Evolutionary conservation across 2,797 vertebrate species (phyloP), one percentile per base, ranked within the genome.

Genomic region (Gymnothorax reevesii): DNA sequence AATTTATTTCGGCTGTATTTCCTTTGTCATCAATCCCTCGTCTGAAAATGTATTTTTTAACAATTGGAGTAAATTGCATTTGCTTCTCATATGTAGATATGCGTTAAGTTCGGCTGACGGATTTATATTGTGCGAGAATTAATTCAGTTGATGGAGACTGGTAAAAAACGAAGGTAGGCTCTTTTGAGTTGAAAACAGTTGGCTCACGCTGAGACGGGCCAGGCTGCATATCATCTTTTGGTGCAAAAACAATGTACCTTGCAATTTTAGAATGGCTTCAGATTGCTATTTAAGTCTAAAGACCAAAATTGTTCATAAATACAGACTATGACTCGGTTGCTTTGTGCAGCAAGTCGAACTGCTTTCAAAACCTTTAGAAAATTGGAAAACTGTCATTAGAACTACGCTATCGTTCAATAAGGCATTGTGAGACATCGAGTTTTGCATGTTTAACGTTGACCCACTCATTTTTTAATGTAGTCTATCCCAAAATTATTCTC

Each of bases 221-320:
- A 55, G 52, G 52, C 77, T 80, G 42, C 17, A n/a, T 55, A 80
- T 55, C n/a, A 80, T 80, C 77, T 80, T 55, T 80, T 55, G 77
- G 77, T n/a, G 52, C 52, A 80, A 52, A 77, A 77, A 52, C 77
- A 80, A 20, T 80, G 49, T 52, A 80, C 77, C 77, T 22, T 80
- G 52, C 77, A 80, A 54, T 80, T 80, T 80, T 54, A 80, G 52
- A 80, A 80, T 80, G n/a, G 17, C 77, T 80, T 80, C 77, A 54
- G 77, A 80, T 80, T 80, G 77, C 77, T 22, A 80, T 80, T 80
- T 80, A 80, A 55, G 77, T 80, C 77, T 80, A 80, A 80, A 54
- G 49, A 80, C 77, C 55, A 80, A 80, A 80, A 80, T 80, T 80
- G 77, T 49, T 55, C 77, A 80, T 80, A 80, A 80, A 55, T 80